Conservation (phyloP, 2,113 vertebrate species). For the Chiloscyllium plagiosum region DNA sequence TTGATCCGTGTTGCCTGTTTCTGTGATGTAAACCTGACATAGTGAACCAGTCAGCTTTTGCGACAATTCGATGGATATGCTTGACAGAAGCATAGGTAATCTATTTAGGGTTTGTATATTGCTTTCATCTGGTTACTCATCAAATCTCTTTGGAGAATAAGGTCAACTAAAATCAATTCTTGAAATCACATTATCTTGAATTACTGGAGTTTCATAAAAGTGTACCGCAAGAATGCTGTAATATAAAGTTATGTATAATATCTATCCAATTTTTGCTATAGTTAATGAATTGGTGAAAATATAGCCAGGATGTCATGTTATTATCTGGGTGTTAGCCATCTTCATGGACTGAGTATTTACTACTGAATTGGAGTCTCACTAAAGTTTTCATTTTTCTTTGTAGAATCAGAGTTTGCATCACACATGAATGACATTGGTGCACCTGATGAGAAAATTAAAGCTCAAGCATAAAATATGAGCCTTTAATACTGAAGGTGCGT, state of each 20-base stretch:
- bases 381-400: slow-evolving; percentile 39
- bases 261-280: not conserved
- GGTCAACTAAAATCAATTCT: not conserved
- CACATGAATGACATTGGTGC: slow-evolving; percentile 66
- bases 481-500: not conserved
- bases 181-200: not conserved
- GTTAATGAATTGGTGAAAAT: slow-evolving; percentile 29
- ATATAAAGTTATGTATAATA: not conserved
- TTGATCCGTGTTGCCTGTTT: too few species aligned
- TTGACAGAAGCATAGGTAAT: not conserved
- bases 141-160: not conserved
- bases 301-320: slow-evolving; percentile 5
- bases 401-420: slow-evolving; percentile 73
- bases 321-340: not conserved
- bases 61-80: not conserved
- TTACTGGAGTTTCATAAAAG: not conserved
- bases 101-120: not conserved
- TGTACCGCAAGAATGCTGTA: not conserved
- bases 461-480: slow-evolving; percentile 48
- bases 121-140: not conserved
- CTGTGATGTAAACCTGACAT: not conserved
- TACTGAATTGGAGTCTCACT: not conserved
- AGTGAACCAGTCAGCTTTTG: not conserved
- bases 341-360: not conserved
- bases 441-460: slow-evolving; percentile 58